phyloP scores from a whole-genome alignment of 2,797 vertebrate species.

The Mormyrus hasselquistii region DNA sequence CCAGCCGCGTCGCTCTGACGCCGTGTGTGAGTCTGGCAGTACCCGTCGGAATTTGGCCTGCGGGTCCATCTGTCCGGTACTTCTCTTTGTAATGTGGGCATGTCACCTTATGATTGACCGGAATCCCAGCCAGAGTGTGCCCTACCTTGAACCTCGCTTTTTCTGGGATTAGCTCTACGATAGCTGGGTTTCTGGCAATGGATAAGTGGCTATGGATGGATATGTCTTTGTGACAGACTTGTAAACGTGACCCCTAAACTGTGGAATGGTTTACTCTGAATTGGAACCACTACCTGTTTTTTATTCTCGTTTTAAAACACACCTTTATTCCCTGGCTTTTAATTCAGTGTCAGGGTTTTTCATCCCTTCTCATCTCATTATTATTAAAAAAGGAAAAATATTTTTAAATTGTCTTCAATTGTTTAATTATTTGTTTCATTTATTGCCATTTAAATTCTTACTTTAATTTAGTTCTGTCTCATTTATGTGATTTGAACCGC shows the following conservation, averaged over 20 bases:
- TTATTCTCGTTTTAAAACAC: not conserved
- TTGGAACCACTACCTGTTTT: not conserved
- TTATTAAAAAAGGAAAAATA: not conserved
- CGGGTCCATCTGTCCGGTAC: not conserved
- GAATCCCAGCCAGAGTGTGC: not conserved
- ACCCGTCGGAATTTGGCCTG: not conserved
- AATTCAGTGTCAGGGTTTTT: not conserved
- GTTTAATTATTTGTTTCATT: not conserved
- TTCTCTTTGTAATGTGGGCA: not conserved
- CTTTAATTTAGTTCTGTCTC: not conserved
- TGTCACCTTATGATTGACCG: not conserved
- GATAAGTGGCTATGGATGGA: not conserved
- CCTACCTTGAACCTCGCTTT: not conserved
- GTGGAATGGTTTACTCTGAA: not conserved
- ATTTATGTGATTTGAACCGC: not conserved
- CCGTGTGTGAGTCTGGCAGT: slow-evolving; percentile 53
- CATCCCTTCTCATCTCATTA: not conserved
- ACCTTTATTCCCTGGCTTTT: not conserved
- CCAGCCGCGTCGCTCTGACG: slow-evolving; percentile 60
- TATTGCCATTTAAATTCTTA: not conserved
- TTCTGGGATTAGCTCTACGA: not conserved
- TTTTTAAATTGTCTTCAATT: not conserved
- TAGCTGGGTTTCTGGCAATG: not conserved
- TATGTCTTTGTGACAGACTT: not conserved
- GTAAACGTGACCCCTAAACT: not conserved